Evolutionary conservation across 2,888 invertebrate species (phyloP).

Genomic region (Petrolisthes cinctipes): DNA sequence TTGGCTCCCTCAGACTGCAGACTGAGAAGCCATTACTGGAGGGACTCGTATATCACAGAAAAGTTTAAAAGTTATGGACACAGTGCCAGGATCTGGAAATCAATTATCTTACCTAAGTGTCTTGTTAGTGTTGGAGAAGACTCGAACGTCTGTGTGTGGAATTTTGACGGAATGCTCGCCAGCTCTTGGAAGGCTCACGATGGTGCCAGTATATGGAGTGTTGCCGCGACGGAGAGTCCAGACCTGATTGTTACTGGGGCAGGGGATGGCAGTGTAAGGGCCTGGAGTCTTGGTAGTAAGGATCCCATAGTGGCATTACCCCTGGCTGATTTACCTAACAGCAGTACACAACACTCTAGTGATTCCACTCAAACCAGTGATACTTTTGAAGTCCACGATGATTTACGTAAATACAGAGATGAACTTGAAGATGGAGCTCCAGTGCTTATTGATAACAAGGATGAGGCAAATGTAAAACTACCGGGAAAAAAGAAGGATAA

Average conservation of each 20-base stretch:
- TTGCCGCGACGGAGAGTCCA: constrained; percentile 31
- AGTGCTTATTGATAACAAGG: too few relatives aligned
- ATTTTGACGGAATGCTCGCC: constrained; percentile 25
- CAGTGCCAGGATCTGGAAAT: constrained; percentile 54
- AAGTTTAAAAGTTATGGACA: constrained; percentile 48
- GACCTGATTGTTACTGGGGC: constrained; percentile 45
- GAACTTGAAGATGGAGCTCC: too few relatives aligned
- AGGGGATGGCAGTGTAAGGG: constrained; percentile 56
- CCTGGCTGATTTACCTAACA: constrained; percentile 12
- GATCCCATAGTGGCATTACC: background rate
- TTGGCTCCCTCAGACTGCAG: background rate
- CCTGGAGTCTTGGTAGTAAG: constrained; percentile 36
- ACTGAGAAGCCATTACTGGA: constrained; percentile 30
- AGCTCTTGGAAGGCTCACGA: constrained; percentile 54
- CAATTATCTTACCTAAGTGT: constrained; percentile 42
- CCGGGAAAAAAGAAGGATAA: background rate
- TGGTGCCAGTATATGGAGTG: constrained; percentile 53
- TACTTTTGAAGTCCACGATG: too few relatives aligned
- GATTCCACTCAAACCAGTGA: background rate
- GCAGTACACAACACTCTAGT: background rate
- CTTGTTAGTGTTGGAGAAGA: constrained; percentile 54
- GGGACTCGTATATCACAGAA: constrained; percentile 20
- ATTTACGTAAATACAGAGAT: too few relatives aligned
- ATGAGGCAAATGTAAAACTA: too few relatives aligned
- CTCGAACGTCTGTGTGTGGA: constrained; percentile 55